Conservation (phyloP, 2,113 vertebrate species). For the Neopipo cinnamomea region DNA sequence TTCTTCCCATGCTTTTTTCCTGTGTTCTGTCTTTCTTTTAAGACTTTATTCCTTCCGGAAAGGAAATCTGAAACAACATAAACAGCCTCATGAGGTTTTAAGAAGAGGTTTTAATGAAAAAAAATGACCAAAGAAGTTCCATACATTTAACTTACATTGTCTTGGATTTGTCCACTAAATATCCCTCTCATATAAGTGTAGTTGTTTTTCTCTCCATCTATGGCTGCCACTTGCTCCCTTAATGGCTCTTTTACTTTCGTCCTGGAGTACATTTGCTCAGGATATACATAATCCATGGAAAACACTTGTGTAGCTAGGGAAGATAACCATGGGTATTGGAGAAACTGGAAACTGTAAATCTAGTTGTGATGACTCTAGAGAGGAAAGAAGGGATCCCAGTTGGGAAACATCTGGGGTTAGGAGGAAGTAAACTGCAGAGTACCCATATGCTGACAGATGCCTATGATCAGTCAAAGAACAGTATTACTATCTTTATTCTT, state of each 20-base stretch:
- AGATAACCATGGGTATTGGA: background rate
- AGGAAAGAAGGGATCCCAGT: background rate
- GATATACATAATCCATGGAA: background rate
- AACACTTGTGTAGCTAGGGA: background rate
- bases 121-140: background rate
- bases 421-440: background rate
- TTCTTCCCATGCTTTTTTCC: background rate
- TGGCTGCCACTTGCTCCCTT: background rate
- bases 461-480: background rate
- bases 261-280: background rate
- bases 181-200: background rate
- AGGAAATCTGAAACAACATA: background rate
- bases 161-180: background rate
- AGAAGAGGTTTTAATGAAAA: background rate
- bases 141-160: background rate
- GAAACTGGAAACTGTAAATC: background rate
- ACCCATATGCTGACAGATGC: background rate
- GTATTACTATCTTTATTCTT: background rate
- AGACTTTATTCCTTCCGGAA: background rate
- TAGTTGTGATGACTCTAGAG: background rate
- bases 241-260: background rate
- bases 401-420: background rate
- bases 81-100: background rate
- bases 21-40: background rate
- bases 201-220: background rate